Evolutionary conservation across 2,888 invertebrate species (phyloP), one percentile per base, ranked within the genome.

Genomic region (Sialis fuliginosa): DNA sequence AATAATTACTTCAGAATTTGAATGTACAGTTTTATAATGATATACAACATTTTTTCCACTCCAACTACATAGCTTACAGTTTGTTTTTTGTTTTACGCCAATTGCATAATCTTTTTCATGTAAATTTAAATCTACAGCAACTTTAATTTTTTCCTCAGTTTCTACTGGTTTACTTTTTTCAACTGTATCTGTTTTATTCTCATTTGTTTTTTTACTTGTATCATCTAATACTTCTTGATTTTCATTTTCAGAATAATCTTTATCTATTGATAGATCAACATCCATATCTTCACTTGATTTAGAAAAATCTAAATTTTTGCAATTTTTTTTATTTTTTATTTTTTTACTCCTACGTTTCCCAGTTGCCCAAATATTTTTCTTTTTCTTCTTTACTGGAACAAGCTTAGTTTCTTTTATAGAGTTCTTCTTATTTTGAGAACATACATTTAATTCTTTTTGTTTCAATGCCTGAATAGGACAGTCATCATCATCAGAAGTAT

Each of bases 1-100:
- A 43, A 79, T 67, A 12, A 77, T 66, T 9, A 79, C 71, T 63
- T 81, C 81, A n/a, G 67, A 65, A 33, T 73, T 70, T 0, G 75
- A 72, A 60, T 85, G 84, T 37, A 62, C 58, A n/a, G 64, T 63
- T 54, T 73, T 72, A 55, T 80, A 82, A 65, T 84, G 83, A 37
- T 69, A 66, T 1, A 81, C 75, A 39, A 84, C 78, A 48, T 72
- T 70, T 51, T 66, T 68, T 0, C 79, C 78, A 12, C 55, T 61
- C 54, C 70, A 79, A 0, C 58, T 50, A 57, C 84, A 84, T 8
- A 79, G 58, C 49, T 76, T 70, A 56, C 83, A 84, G 8, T 65
- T 60, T 52, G 72, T 72, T 33, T 57, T 60, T 2, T 55, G 64
- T 44, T 2, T 44, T 30, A 31, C 52, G 50, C 4, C 12, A 39